Base-by-base conservation (phyloP, 2,797 vertebrate genomes). In the Vultur gryphus region DNA sequence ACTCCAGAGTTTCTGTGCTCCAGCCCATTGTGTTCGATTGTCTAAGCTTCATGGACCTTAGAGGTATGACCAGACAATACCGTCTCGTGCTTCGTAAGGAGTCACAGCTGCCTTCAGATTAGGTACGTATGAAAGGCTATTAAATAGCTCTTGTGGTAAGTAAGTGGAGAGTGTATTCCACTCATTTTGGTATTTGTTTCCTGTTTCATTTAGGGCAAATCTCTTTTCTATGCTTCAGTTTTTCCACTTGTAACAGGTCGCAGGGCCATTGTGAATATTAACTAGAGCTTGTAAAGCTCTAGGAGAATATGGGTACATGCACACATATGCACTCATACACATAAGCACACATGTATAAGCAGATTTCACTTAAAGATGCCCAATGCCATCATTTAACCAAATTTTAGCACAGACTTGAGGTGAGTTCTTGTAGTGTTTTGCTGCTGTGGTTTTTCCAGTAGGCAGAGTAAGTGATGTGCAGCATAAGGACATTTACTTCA, bases 31-130 rank as follows among this genome's bases (percentile, higher is more conserved):
- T 12, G 12, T 84, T 80, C 1, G 4, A 57, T 84, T 84, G 44
- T 72, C 90, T 66, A 85, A 95, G 55, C 39, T 89, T 89, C 51
- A 4, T 24, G 48, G 21, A 69, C 59, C 67, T 66, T 80, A 77
- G 59, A 55, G 81, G 35, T 58, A 43, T 37, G 59, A 58, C 43
- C 55, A 28, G 35, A 70, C 55, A 44, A 24, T 39, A 13, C 4
- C 55, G 39, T 59, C 43, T 43, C 2, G 1, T 70, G 28, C 64
- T 95, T 87, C 2, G 0, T 76, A 54, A 89, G 37, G 54, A 57
- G 33, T 49, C 15, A 10, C 70, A 72, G 75, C 78, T 84, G 71
- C 39, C 28, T 57, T 66, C 44, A 17, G 46, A 58, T 65, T 24
- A 49, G 29, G 31, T 35, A 13, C 1, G 1, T 54, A 12, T 24